Conservation (phyloP, 2,113 vertebrate genomes). For the Acanthochromis polyacanthus region DNA sequence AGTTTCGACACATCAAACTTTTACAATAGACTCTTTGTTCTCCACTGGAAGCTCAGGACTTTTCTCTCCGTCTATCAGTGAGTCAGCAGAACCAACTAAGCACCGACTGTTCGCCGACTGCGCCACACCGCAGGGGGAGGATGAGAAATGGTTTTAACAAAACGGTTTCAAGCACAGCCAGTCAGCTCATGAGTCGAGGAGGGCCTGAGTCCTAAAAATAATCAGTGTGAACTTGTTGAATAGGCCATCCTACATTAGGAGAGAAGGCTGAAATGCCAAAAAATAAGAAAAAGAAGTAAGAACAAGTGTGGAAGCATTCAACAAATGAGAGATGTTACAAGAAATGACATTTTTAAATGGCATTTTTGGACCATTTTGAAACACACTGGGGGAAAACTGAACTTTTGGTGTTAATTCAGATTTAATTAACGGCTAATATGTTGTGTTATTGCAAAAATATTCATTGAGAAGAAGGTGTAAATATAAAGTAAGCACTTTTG, state of each 20-base stretch:
- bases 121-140: constrained; percentile 28
- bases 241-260: constrained; percentile 8
- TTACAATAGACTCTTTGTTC: constrained; percentile 46
- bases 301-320: constrained; percentile 14
- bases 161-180: constrained; percentile 27
- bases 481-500: background rate
- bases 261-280: background rate
- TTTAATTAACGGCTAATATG: too few species aligned
- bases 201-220: constrained; percentile 22
- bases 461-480: background rate
- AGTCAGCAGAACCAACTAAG: constrained; percentile 44
- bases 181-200: constrained; percentile 19
- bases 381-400: background rate
- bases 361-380: constrained; percentile 1
- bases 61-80: constrained; percentile 37
- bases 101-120: constrained; percentile 25
- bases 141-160: constrained; percentile 50
- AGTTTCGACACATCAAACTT: constrained; percentile 43
- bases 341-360: constrained; percentile 2
- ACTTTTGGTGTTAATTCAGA: background rate
- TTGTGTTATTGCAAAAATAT: background rate
- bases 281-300: background rate
- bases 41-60: constrained; percentile 21
- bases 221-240: constrained; percentile 2
- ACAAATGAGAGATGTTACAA: background rate